phyloP scores from a whole-genome alignment of 2,888 invertebrate species.

The Apotomis turbidana region DNA sequence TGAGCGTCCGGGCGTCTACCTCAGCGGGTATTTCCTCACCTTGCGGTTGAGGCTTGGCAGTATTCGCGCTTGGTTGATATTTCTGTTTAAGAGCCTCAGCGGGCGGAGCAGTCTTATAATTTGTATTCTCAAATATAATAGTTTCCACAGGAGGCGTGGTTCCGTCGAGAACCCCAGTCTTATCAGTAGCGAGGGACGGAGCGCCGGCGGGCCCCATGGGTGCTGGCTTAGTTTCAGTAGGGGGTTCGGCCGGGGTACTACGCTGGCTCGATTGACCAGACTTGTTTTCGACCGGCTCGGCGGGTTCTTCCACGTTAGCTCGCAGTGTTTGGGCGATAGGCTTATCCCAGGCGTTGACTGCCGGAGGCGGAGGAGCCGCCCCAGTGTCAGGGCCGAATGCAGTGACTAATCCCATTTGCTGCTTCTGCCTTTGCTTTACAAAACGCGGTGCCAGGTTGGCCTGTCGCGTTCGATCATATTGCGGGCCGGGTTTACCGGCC shows the following conservation, averaged over 20 bases:
- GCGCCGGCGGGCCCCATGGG: slow-evolving; percentile 51
- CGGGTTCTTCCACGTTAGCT: slow-evolving; percentile 77
- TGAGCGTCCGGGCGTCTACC: slow-evolving; percentile 72
- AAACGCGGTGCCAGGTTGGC: slow-evolving; percentile 90
- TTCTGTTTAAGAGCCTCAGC: slow-evolving; percentile 87
- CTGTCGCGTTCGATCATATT: slow-evolving; percentile 81
- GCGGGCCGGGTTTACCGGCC: slow-evolving; percentile 64
- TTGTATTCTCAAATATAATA: slow-evolving; percentile 96
- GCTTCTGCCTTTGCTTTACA: slow-evolving; percentile 88
- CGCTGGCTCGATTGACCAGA: slow-evolving; percentile 75
- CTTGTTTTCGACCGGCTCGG: slow-evolving; percentile 64
- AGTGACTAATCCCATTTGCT: slow-evolving; percentile 72
- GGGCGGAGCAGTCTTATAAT: slow-evolving; percentile 91
- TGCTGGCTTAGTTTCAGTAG: slow-evolving; percentile 64
- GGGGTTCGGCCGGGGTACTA: slow-evolving; percentile 73
- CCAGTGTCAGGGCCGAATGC: slow-evolving; percentile 81
- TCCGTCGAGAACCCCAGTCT: slow-evolving; percentile 86
- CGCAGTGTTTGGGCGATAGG: slow-evolving; percentile 89
- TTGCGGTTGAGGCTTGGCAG: slow-evolving; percentile 71
- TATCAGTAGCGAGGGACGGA: slow-evolving; percentile 68
- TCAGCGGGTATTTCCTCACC: slow-evolving; percentile 80
- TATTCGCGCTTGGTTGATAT: slow-evolving; percentile 76
- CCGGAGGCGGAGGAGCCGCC: slow-evolving; percentile 86
- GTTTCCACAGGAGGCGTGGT: slow-evolving; percentile 93
- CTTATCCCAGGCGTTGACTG: slow-evolving; percentile 94